A percentile compares a stretch with the other conserved stretches of the same genome.
These are phyloP conservation scores for Coptotermes formosanus DNA, from an alignment of 1,140 invertebrate genomes.

Conservation along the genomic window DNA sequence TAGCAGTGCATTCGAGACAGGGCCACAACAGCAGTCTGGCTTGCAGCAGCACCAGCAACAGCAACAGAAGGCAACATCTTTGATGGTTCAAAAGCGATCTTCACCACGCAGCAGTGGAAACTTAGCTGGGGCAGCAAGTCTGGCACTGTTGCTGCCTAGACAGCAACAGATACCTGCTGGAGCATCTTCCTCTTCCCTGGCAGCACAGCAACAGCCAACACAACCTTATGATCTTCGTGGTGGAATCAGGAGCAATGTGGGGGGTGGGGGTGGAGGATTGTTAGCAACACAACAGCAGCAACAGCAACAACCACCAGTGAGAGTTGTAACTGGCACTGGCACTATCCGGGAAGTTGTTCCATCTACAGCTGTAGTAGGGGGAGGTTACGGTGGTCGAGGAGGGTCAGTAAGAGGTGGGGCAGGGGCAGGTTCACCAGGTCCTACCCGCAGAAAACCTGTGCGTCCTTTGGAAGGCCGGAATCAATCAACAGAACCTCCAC, in stretches of 20 bases:
- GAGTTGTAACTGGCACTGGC: conserved; percentile 35
- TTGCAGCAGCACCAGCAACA: not conserved
- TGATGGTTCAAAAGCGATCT: conserved; percentile 21
- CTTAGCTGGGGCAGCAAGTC: not conserved
- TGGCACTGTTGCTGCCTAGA: not conserved
- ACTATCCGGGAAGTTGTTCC: conserved; percentile 36
- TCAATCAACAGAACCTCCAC: conserved; percentile 40
- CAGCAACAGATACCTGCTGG: conserved; percentile 22
- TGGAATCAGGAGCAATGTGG: not conserved
- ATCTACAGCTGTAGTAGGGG: conserved; percentile 29
- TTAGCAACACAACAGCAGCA: not conserved
- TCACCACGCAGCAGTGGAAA: conserved; percentile 20
- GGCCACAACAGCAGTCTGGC: conserved; percentile 14
- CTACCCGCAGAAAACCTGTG: conserved; percentile 39
- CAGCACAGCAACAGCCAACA: not conserved
- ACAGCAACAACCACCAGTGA: not conserved
- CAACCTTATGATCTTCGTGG: conserved; percentile 15
- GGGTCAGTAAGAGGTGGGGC: conserved; percentile 25
- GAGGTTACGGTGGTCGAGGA: conserved; percentile 28
- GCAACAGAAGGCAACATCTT: conserved; percentile 22
- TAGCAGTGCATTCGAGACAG: conserved; percentile 2
- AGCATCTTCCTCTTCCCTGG: not conserved
- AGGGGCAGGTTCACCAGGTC: conserved; percentile 33
- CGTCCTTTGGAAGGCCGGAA: conserved; percentile 39
- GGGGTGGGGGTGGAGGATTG: not conserved